Base-by-base conservation (phyloP, 2,113 vertebrate genomes). In the Pachyramphus minor region DNA sequence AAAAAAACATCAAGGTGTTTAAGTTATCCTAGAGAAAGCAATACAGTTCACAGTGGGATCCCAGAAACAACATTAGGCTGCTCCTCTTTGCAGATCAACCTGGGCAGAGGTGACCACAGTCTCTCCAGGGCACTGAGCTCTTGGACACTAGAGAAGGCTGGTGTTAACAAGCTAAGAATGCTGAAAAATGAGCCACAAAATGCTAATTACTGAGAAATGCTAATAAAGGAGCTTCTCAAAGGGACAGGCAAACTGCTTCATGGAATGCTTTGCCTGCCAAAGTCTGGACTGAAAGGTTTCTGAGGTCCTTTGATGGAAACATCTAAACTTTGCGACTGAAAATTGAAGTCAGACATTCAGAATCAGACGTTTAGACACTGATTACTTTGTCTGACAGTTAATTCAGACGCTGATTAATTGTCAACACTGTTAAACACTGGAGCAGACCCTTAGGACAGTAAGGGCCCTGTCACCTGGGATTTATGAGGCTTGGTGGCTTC, bases 341-440 rank as follows among this genome's bases (percentile, higher is more conserved):
- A 84, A 89, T 49, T 72, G 37, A 76, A 95, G 60, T 79, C 76
- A 95, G 90, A 83, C 87, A 94, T 96, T 82, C 77, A n/a, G n/a
- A n/a, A n/a, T n/a, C n/a, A n/a, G n/a, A n/a, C n/a, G n/a, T 66
- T 93, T 66, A 96, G 64, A 69, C 73, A 55, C 50, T 19, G 84
- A 67, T 87, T 84, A 41, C 55, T 94, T 90, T 85, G 79, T 88
- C 72, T 74, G 84, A 44, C 64, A 93, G 28, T 86, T 86, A 89
- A 79, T 89, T 92, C 78, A 69, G 59, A 52, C 0, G 6, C 73
- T 95, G 76, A 81, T 64, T 88, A 83, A 56, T 73, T 93, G 76
- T 92, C 86, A 92, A 5, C 31, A 17, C 44, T 59, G 31, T 22
- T 78, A 41, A 93, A 60, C 17, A 10, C 7, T 50, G 82, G 59